Percentiles rank a stretch among this genome's conserved stretches.
These are phyloP conservation scores for Agelastica alni DNA, from an alignment of 2,888 invertebrate genomes.

Conservation along the genomic window DNA sequence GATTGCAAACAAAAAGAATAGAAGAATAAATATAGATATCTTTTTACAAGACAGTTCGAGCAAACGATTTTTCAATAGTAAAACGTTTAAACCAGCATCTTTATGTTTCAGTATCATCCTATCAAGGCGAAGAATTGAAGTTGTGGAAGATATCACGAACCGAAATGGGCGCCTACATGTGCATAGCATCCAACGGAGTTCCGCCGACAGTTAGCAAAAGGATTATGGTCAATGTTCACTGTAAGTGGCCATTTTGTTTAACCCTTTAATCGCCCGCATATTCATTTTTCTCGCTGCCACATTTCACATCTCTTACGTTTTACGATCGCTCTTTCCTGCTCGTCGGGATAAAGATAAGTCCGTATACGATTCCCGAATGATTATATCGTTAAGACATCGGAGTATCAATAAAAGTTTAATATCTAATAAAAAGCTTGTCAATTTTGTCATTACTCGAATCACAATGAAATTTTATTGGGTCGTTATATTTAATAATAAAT, in stretches of 20 bases:
- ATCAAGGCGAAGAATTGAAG: conserved; percentile 76
- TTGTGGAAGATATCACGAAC: conserved; percentile 81
- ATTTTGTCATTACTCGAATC: too few relatives aligned
- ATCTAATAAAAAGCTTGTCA: too few relatives aligned
- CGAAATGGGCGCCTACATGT: conserved; percentile 90
- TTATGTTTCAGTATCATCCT: conserved; percentile 64
- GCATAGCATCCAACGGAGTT: conserved; percentile 87
- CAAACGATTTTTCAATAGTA: conserved; percentile 1
- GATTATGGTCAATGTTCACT: conserved; percentile 85
- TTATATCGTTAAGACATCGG: too few relatives aligned
- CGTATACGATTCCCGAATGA: too few relatives aligned
- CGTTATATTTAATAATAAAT: too few relatives aligned
- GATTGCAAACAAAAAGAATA: too few relatives aligned
- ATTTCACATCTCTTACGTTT: neutral
- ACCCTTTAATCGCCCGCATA: conserved; percentile 17
- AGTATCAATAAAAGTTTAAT: too few relatives aligned
- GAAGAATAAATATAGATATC: too few relatives aligned
- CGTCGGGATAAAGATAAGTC: too few relatives aligned
- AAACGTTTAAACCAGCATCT: conserved; percentile 7
- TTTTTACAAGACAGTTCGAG: conserved; percentile 4
- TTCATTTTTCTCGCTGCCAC: neutral
- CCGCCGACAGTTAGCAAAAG: conserved; percentile 89
- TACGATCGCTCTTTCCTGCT: conserved; percentile 8
- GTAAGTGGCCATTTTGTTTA: conserved; percentile 66
- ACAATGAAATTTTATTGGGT: too few relatives aligned